Evolutionary conservation across 2,888 invertebrate genomes (phyloP).

Genomic region (Calliphora vomitoria): DNA sequence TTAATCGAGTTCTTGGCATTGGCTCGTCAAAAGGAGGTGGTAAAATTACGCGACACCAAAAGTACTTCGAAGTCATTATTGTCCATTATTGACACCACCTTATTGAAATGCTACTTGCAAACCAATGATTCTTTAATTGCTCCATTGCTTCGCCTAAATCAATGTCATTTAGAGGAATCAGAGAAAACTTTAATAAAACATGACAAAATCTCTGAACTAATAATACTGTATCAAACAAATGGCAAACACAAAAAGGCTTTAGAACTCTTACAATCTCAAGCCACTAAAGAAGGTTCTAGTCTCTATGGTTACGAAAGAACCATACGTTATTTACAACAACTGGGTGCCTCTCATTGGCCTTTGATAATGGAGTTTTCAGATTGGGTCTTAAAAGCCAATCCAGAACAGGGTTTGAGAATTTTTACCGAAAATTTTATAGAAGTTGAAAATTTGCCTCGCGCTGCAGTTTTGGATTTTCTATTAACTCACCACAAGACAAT

Average conservation of each 20-base stretch:
- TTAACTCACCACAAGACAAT: constrained; percentile 91
- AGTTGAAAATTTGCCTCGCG: constrained; percentile 94
- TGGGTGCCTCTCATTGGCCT: constrained; percentile 92
- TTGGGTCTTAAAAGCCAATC: constrained; percentile 94
- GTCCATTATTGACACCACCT: constrained; percentile 98
- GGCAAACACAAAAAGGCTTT: constrained; percentile 96
- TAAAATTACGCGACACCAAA: constrained; percentile 82
- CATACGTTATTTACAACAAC: constrained; percentile 95
- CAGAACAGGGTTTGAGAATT: constrained; percentile 94
- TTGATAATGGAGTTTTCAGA: constrained; percentile 97
- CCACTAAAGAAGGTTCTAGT: constrained; percentile 87
- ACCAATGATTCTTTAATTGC: constrained; percentile 98
- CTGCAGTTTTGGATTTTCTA: constrained; percentile 94
- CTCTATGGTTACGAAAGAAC: constrained; percentile 93
- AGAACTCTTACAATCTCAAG: constrained; percentile 92
- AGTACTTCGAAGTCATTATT: constrained; percentile 85
- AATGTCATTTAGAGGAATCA: constrained; percentile 97
- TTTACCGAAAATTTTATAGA: constrained; percentile 95
- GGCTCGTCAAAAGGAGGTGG: constrained; percentile 86
- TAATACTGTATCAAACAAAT: constrained; percentile 97
- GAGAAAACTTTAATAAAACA: constrained; percentile 94
- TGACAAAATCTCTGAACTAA: constrained; percentile 95
- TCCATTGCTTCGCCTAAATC: constrained; percentile 94
- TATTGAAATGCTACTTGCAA: constrained; percentile 98
- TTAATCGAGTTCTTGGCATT: constrained; percentile 95